These are phyloP conservation scores for Chirona hameri DNA, from an alignment of 2,888 invertebrate genomes.

Conservation along the genomic window DNA sequence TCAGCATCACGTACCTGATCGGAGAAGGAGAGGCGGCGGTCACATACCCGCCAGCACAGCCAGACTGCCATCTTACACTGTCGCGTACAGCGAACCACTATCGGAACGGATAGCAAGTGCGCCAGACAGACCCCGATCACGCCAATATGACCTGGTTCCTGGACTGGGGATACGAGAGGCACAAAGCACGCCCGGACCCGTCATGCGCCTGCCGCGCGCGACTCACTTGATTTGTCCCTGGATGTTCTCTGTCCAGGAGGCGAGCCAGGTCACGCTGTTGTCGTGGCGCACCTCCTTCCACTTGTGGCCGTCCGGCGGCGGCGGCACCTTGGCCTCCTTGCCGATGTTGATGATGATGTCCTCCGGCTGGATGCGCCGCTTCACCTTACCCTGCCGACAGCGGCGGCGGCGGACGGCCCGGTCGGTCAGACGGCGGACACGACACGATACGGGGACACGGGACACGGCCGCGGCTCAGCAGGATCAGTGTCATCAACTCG, in stretches of 20 bases:
- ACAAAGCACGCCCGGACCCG: too few relatives aligned
- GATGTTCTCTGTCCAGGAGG: conserved; percentile 98
- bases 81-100: too few relatives aligned
- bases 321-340: conserved; percentile 79
- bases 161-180: too few relatives aligned
- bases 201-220: neutral
- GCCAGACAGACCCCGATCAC: too few relatives aligned
- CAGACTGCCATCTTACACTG: too few relatives aligned
- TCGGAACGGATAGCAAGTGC: too few relatives aligned
- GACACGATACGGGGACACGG: too few relatives aligned
- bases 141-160: too few relatives aligned
- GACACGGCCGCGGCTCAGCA: neutral
- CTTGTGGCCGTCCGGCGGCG: conserved; percentile 82
- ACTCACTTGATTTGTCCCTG: conserved; percentile 50
- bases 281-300: conserved; percentile 98
- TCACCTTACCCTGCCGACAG: conserved; percentile 83
- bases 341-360: conserved; percentile 98
- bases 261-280: conserved; percentile 87
- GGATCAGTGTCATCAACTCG: neutral
- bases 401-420: neutral
- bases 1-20: conserved; percentile 96
- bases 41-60: too few relatives aligned
- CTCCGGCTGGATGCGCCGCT: conserved; percentile 82
- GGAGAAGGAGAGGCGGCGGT: conserved; percentile 44
- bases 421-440: neutral